A percentile compares a stretch with the other conserved stretches of the same genome.
phyloP scores from a whole-genome alignment of 2,888 invertebrate genomes.

The Strigamia maritima region DNA sequence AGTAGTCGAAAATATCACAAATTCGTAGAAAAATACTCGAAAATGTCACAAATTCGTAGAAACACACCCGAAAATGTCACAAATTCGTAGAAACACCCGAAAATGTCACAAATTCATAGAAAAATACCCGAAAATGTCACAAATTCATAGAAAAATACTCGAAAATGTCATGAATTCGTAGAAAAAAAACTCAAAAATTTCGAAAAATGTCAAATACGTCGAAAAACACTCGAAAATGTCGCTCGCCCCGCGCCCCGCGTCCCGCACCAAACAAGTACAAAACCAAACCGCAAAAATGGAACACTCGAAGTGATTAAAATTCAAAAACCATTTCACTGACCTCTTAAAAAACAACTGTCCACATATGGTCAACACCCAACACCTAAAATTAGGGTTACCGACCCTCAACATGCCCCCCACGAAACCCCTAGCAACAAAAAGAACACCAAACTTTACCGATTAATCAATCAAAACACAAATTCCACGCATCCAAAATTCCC shows the following conservation, averaged over 20 bases:
- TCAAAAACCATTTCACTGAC: background rate
- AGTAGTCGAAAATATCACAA: too few species aligned
- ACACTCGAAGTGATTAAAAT: background rate
- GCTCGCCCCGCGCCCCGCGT: too few species aligned
- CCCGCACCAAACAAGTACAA: too few species aligned
- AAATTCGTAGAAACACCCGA: too few species aligned
- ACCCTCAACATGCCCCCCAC: background rate
- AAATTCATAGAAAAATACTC: too few species aligned
- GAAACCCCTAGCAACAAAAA: background rate
- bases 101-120: background rate
- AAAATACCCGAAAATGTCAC: background rate
- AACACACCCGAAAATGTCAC: too few species aligned
- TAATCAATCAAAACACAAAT: background rate
- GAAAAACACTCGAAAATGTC: too few species aligned
- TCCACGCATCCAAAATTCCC: background rate
- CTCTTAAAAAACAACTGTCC: background rate
- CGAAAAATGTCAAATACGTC: too few species aligned
- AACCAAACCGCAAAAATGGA: background rate
- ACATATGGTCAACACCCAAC: background rate
- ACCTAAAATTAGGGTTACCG: background rate
- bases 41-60: too few species aligned
- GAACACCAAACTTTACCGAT: background rate
- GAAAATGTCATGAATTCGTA: background rate
- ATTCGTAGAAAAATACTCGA: too few species aligned
- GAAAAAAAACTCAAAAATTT: background rate